phyloP scores from a whole-genome alignment of 2,113 vertebrate species.

The Leptobrachium ailaonicum region DNA sequence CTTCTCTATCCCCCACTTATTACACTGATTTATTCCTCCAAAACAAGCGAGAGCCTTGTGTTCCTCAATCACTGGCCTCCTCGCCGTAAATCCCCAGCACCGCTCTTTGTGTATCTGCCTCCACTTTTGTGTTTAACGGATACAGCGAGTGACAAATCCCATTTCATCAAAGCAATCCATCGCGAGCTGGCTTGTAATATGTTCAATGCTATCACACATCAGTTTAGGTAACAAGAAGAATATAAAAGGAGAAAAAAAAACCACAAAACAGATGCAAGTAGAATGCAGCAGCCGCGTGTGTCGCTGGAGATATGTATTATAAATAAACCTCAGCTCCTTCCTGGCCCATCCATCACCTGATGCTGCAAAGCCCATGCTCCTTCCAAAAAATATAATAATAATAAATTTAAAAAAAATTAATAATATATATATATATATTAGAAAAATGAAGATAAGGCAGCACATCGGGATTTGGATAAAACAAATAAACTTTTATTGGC shows the following conservation, averaged over 20 bases:
- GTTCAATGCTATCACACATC: background rate
- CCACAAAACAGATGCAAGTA: background rate
- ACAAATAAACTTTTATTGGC: too few relatives aligned
- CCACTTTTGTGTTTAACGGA: background rate
- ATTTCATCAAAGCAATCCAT: slow-evolving; percentile 6
- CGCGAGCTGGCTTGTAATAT: background rate
- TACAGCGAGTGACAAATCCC: slow-evolving; percentile 1
- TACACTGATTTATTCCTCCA: too few relatives aligned
- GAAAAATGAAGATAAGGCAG: too few relatives aligned
- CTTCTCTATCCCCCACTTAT: too few relatives aligned
- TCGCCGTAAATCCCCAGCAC: too few relatives aligned
- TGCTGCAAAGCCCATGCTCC: background rate
- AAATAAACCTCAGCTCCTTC: background rate
- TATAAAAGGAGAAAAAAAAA: too few relatives aligned
- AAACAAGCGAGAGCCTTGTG: too few relatives aligned
- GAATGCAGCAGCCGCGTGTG: background rate
- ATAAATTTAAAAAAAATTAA: too few relatives aligned
- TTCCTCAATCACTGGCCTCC: too few relatives aligned
- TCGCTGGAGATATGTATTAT: background rate
- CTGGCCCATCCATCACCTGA: background rate
- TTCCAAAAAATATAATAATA: background rate
- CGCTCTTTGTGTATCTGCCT: background rate
- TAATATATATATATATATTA: too few relatives aligned
- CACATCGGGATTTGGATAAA: too few relatives aligned
- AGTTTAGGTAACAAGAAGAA: background rate